Conservation (phyloP, 2,113 vertebrate species). For the Electrona antarctica region DNA sequence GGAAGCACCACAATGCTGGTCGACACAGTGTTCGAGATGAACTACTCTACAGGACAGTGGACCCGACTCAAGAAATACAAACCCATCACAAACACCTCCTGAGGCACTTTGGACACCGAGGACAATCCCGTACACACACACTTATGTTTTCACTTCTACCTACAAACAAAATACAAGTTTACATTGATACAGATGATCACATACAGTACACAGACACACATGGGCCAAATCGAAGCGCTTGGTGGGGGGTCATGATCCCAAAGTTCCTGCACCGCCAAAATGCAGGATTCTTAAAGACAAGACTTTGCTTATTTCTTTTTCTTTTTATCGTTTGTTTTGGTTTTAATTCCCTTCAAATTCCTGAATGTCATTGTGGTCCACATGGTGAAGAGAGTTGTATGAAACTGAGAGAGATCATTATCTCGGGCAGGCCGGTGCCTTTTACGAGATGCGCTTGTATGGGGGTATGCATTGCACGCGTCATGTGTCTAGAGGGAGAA, state of each 20-base stretch:
- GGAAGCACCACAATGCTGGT: slow-evolving; percentile 99
- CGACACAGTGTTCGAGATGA: slow-evolving; percentile 99
- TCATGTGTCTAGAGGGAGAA: slow-evolving; percentile 14
- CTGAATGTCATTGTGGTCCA: slow-evolving; percentile 28
- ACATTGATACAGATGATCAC: slow-evolving; percentile 27
- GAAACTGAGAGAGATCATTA: slow-evolving; percentile 18
- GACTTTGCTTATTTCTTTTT: slow-evolving; percentile 33
- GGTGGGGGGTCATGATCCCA: slow-evolving; percentile 14
- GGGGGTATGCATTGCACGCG: not conserved
- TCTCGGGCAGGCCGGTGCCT: slow-evolving; percentile 34
- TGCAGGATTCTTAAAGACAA: slow-evolving; percentile 58
- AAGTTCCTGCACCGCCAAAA: slow-evolving; percentile 57
- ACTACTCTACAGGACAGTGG: slow-evolving; percentile 99
- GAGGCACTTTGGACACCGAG: slow-evolving; percentile 55
- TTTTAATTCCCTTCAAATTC: slow-evolving; percentile 55
- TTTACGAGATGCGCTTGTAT: slow-evolving; percentile 1
- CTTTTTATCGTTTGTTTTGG: slow-evolving; percentile 55
- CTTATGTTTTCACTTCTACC: slow-evolving; percentile 2
- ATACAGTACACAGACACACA: slow-evolving; percentile 57
- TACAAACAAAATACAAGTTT: slow-evolving; percentile 37
- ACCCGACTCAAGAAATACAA: slow-evolving; percentile 99
- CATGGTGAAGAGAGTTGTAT: slow-evolving; percentile 4
- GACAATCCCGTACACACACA: not conserved
- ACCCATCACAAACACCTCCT: slow-evolving; percentile 94
- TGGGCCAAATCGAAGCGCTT: slow-evolving; percentile 63